Conservation (phyloP, 2,888 invertebrate species). For the Artemia sinica region DNA sequence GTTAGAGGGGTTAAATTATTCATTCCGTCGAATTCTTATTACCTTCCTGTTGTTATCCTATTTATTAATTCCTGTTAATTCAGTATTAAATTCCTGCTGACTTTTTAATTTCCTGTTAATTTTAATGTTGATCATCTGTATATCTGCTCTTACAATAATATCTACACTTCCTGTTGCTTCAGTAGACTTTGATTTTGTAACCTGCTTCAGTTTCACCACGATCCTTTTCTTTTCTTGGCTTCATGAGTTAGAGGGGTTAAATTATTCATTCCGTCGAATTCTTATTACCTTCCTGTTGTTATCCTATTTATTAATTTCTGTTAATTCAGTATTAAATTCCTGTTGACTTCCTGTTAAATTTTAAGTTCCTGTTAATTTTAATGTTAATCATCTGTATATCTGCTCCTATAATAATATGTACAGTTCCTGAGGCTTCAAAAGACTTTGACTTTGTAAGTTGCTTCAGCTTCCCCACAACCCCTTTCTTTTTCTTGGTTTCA, state of each 20-base stretch:
- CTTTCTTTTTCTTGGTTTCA: slow-evolving; percentile 58
- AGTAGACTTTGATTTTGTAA: slow-evolving; percentile 65
- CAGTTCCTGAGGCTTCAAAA: slow-evolving; percentile 44
- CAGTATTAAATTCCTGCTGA: slow-evolving; percentile 37
- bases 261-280: slow-evolving; percentile 69
- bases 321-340: too few species aligned
- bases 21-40: slow-evolving; percentile 67
- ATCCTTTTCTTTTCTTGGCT: slow-evolving; percentile 58
- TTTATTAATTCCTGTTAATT: too few species aligned
- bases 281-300: slow-evolving; percentile 43
- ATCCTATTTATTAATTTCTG: too few species aligned
- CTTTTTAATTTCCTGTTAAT: slow-evolving; percentile 32
- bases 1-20: slow-evolving; percentile 53
- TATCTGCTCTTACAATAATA: slow-evolving; percentile 26
- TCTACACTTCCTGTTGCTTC: slow-evolving; percentile 40
- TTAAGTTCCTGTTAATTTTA: too few species aligned
- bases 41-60: slow-evolving; percentile 31
- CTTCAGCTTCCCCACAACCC: slow-evolving; percentile 59
- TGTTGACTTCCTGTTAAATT: slow-evolving; percentile 67
- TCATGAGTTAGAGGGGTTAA: slow-evolving; percentile 45
- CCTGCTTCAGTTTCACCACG: slow-evolving; percentile 62
- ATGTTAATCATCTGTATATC: slow-evolving; percentile 25
- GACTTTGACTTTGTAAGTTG: slow-evolving; percentile 67
- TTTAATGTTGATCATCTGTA: slow-evolving; percentile 23
- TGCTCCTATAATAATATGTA: slow-evolving; percentile 25